Percentiles rank a stretch among this genome's conserved stretches.
phyloP scores from a whole-genome alignment of 2,797 vertebrate species.

The Propithecus deckenii region DNA sequence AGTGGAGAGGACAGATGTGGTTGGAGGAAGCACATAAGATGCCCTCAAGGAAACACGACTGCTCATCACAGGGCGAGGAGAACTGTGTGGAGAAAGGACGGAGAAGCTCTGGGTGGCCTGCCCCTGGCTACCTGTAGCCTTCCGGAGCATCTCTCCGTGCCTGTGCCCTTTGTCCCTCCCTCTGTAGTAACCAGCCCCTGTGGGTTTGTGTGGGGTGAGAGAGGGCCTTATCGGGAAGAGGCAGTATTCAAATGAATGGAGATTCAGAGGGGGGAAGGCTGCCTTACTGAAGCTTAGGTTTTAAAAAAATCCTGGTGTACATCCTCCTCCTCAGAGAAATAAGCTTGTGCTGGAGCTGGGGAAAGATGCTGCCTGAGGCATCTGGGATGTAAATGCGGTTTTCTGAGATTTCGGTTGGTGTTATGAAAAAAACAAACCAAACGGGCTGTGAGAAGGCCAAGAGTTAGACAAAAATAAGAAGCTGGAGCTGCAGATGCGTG shows the following conservation, averaged over 20 bases:
- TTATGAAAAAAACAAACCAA: conserved; percentile 43
- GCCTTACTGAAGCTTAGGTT: not conserved
- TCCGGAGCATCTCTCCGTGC: accelerated
- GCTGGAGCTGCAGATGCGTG: not conserved
- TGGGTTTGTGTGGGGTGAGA: not conserved
- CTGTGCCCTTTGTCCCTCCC: no score
- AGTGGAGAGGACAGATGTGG: not conserved
- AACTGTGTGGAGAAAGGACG: not conserved
- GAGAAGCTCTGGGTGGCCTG: not conserved
- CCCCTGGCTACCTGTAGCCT: not conserved
- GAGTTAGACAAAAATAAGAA: conserved; percentile 9
- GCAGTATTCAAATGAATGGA: not conserved
- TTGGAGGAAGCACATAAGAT: not conserved
- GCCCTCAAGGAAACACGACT: accelerated
- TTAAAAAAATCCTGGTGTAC: conserved; percentile 54
- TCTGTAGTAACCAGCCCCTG: not conserved
- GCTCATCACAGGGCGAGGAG: not conserved
- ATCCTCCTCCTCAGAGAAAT: conserved; percentile 66
- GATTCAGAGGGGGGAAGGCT: conserved; percentile 32
- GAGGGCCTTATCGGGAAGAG: not conserved
- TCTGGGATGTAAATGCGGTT: conserved; percentile 47
- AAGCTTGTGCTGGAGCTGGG: conserved; percentile 34
- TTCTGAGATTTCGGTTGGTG: conserved; percentile 50
- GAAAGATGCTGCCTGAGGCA: conserved; percentile 65
- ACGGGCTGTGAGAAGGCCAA: conserved; percentile 6